These are phyloP conservation scores for Theristicus caerulescens DNA, from an alignment of 2,113 vertebrate species.

Conservation along the genomic window DNA sequence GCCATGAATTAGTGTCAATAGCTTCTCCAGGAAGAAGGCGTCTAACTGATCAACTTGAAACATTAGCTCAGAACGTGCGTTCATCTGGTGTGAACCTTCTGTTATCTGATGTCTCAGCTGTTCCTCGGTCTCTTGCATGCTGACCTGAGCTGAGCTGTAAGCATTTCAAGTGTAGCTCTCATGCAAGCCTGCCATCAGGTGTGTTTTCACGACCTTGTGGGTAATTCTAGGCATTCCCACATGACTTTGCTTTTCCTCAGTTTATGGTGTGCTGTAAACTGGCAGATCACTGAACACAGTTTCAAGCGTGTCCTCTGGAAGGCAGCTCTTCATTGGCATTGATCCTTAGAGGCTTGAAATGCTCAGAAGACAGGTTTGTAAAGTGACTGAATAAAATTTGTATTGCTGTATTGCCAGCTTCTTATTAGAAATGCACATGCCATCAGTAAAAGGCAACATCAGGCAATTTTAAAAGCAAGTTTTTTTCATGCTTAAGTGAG, in stretches of 20 bases:
- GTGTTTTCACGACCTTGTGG: background rate
- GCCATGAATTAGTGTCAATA: background rate
- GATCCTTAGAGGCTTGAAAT: constrained; percentile 3
- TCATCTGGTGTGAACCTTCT: background rate
- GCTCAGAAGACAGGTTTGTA: background rate
- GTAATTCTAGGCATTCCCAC: background rate
- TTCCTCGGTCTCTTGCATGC: background rate
- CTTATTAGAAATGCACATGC: background rate
- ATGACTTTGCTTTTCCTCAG: background rate
- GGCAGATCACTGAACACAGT: background rate
- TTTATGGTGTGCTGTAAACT: background rate
- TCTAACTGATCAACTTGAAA: constrained; percentile 9
- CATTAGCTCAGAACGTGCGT: background rate
- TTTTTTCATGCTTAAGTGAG: background rate
- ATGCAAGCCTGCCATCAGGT: background rate
- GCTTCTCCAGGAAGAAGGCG: background rate
- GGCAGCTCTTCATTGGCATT: background rate
- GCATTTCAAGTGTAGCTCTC: background rate
- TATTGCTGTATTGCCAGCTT: background rate
- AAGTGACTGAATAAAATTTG: constrained; percentile 22
- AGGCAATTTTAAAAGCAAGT: constrained; percentile 38
- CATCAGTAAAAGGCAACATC: constrained; percentile 16
- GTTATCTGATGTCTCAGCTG: background rate
- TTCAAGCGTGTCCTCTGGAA: constrained; percentile 13
- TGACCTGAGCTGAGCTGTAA: background rate